Evolutionary conservation across 2,888 invertebrate species (phyloP).

Genomic region (Phalera bucephala): DNA sequence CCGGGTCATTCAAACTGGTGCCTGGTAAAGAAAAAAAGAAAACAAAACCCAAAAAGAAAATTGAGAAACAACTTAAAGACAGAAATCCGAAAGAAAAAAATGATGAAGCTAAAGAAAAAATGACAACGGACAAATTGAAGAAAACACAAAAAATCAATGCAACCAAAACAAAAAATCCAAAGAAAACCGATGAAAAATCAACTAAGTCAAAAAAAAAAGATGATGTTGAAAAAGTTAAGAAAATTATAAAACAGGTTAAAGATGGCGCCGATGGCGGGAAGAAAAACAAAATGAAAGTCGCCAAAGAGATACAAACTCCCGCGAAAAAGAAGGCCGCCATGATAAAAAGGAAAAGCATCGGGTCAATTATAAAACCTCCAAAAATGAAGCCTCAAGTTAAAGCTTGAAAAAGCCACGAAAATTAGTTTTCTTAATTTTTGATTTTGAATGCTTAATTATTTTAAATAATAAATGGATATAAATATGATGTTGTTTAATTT

Average conservation of each 20-base stretch:
- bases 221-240: constrained; percentile 13
- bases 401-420: no score
- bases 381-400: constrained; percentile 64
- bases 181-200: no score
- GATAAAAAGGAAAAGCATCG: constrained; percentile 64
- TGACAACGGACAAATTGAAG: constrained; percentile 11
- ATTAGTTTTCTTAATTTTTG: background rate
- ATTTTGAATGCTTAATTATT: background rate
- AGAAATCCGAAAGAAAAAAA: constrained; percentile 14
- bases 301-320: constrained; percentile 39
- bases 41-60: constrained; percentile 1
- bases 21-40: constrained; percentile 25
- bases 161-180: no score
- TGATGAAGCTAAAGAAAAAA: constrained; percentile 7
- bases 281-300: constrained; percentile 18
- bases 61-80: constrained; percentile 9
- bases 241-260: constrained; percentile 10
- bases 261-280: constrained; percentile 13
- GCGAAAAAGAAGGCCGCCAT: constrained; percentile 47
- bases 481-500: no score
- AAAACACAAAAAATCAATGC: no score
- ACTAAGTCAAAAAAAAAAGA: no score
- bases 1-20: constrained; percentile 64
- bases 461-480: background rate
- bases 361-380: constrained; percentile 66